Conservation (phyloP, 2,888 invertebrate genomes). For the Standfussiana lucernea region DNA sequence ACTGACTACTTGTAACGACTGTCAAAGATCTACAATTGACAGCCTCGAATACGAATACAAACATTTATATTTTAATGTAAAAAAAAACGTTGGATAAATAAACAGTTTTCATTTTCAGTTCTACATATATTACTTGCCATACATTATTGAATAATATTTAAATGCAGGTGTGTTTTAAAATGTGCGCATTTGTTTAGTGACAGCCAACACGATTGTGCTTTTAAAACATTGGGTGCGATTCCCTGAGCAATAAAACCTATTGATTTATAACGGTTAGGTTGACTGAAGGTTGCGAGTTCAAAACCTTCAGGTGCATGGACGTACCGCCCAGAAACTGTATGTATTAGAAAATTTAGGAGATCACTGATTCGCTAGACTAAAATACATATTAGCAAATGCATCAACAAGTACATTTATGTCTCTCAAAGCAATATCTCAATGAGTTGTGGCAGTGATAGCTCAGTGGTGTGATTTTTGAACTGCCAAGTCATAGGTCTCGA, state of each 20-base stretch:
- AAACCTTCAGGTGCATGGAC: neutral
- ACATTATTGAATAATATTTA: constrained; percentile 29
- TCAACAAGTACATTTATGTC: too few relatives aligned
- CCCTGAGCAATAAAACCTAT: neutral
- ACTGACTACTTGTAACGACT: too few relatives aligned
- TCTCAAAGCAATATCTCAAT: constrained; percentile 4
- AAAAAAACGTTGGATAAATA: neutral
- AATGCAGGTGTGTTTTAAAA: constrained; percentile 4
- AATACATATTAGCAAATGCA: neutral
- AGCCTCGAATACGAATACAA: neutral
- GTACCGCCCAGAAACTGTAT: neutral
- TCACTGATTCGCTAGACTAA: neutral
- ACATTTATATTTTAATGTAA: neutral
- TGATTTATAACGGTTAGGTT: neutral
- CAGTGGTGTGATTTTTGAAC: too few relatives aligned
- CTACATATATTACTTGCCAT: constrained; percentile 23
- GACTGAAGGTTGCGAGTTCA: neutral
- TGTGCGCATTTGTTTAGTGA: constrained; percentile 20
- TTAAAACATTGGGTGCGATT: constrained; percentile 15
- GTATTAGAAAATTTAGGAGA: neutral
- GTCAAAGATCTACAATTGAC: too few relatives aligned
- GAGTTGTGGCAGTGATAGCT: too few relatives aligned
- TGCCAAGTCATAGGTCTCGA: too few relatives aligned
- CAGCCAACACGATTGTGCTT: constrained; percentile 3
- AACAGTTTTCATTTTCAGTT: constrained; percentile 31